Evolutionary conservation across 1,140 invertebrate species (phyloP).

Genomic region (Euwallacea fornicatus): DNA sequence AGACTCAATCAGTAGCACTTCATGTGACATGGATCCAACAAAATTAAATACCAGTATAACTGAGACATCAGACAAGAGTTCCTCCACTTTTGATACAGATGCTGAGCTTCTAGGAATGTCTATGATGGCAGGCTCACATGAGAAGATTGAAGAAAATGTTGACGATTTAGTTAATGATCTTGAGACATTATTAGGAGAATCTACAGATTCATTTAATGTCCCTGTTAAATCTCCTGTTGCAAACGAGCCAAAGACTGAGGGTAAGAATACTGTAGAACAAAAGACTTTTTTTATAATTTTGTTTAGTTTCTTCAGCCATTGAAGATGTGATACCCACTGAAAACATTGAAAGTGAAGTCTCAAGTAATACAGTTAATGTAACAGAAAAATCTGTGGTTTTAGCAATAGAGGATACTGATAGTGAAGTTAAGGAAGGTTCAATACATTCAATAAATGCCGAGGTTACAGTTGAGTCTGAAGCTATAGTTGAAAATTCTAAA

Average conservation of each 20-base stretch:
- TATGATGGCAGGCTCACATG: constrained; percentile 42
- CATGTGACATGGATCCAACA: constrained; percentile 39
- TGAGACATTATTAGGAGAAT: constrained; percentile 49
- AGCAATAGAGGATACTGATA: no score
- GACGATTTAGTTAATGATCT: constrained; percentile 52
- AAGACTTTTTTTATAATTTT: not conserved
- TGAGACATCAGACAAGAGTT: constrained; percentile 8
- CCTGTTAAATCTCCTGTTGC: constrained; percentile 7
- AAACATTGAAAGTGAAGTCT: constrained; percentile 21
- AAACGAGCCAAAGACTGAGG: constrained; percentile 6
- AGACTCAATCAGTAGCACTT: constrained; percentile 50
- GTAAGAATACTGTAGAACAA: not conserved
- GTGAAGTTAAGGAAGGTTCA: no score
- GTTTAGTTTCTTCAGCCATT: constrained; percentile 14
- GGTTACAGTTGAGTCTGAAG: no score
- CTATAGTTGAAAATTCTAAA: no score
- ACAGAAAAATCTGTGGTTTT: constrained; percentile 9
- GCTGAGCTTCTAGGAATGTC: constrained; percentile 49
- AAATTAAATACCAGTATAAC: constrained; percentile 16
- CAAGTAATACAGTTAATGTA: constrained; percentile 15
- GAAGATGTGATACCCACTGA: constrained; percentile 2
- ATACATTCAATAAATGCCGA: no score
- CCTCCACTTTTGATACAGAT: constrained; percentile 39
- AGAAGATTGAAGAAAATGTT: constrained; percentile 51
- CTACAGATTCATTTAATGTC: constrained; percentile 38